A percentile compares a stretch with the other conserved stretches of the same genome.
These are phyloP conservation scores for Disparrhopalites patrizii DNA, from an alignment of 2,888 invertebrate species.

Conservation along the genomic window DNA sequence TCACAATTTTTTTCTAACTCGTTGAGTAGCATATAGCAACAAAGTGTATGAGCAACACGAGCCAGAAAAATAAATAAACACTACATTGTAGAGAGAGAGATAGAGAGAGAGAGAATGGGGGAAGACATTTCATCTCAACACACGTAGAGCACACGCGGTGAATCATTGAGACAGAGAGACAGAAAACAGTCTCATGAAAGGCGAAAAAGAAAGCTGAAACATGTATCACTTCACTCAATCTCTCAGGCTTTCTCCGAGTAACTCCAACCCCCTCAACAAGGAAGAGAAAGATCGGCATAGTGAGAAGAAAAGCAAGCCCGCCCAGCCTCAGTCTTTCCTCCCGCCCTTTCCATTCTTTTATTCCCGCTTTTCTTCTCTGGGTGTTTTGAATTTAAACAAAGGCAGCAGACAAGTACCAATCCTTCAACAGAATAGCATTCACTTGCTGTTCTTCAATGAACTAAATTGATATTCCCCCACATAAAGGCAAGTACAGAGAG, in stretches of 20 bases:
- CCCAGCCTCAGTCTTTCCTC: no score
- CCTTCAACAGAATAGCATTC: no score
- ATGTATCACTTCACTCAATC: not conserved
- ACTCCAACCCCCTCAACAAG: not conserved
- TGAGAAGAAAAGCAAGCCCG: no score
- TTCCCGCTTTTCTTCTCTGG: not conserved
- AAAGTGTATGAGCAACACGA: not conserved
- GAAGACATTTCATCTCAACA: not conserved
- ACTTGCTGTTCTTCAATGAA: no score
- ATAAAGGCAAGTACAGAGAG: no score
- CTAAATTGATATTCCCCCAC: no score
- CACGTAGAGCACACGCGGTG: not conserved
- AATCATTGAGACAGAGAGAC: no score
- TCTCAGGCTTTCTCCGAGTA: constrained; percentile 1
- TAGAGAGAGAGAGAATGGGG: not conserved
- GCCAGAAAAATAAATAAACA: not conserved
- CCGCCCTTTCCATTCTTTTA: not conserved
- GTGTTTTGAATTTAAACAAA: no score
- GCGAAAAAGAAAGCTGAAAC: not conserved
- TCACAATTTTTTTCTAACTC: no score
- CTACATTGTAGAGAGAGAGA: not conserved
- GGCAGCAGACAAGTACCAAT: no score
- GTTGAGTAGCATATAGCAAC: no score
- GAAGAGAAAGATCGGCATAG: not conserved
- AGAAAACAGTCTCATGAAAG: no score